Evolutionary conservation across 2,113 vertebrate genomes (phyloP).

Genomic region (Phrynocephalus versicolor): DNA sequence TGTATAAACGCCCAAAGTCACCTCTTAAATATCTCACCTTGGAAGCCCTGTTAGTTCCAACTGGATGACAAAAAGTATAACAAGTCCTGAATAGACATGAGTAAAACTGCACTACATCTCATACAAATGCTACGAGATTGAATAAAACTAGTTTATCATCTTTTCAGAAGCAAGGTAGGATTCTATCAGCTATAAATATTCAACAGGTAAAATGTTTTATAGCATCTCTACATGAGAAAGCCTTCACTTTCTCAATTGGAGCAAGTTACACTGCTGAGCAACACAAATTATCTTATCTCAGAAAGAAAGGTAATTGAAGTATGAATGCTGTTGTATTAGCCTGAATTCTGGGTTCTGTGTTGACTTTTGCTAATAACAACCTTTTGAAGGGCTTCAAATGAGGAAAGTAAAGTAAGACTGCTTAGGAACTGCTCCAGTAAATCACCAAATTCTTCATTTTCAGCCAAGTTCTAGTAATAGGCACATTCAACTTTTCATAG

Average conservation of each 20-base stretch:
- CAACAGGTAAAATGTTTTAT: background rate
- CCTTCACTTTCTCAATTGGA: background rate
- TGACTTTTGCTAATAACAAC: constrained; percentile 15
- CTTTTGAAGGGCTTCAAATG: constrained; percentile 1
- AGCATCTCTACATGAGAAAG: background rate
- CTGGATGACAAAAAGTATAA: no score
- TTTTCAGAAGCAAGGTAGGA: background rate
- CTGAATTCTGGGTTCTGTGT: background rate
- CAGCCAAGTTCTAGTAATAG: constrained; percentile 33
- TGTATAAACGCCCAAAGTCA: no score
- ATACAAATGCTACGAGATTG: background rate
- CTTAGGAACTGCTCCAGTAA: constrained; percentile 11
- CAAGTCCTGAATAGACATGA: background rate
- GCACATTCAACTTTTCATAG: constrained; percentile 21
- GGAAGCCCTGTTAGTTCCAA: no score
- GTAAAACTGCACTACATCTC: background rate
- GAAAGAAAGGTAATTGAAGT: background rate
- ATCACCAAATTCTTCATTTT: background rate
- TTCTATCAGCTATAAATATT: background rate
- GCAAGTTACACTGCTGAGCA: background rate
- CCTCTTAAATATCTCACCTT: no score
- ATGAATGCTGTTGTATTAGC: background rate
- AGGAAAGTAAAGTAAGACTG: constrained; percentile 9
- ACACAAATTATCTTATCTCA: background rate
- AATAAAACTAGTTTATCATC: background rate